Conservation (phyloP, 2,888 invertebrate genomes). For the Hydroisotoma schaefferi region DNA sequence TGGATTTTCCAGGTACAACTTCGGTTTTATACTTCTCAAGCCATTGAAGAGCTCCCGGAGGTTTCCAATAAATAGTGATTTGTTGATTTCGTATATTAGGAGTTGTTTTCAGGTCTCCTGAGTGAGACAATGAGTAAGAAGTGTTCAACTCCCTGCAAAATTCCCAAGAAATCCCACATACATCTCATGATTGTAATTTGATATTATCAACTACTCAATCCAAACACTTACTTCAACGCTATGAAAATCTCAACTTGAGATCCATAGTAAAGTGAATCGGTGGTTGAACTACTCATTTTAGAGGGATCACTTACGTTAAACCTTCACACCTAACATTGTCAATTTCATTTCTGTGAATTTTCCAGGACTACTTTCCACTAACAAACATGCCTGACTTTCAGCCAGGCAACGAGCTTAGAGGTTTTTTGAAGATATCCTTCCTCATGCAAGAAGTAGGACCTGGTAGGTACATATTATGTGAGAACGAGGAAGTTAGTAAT, state of each 20-base stretch:
- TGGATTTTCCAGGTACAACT: conserved; percentile 32
- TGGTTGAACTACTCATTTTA: no score
- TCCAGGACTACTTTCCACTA: no score
- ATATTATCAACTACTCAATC: neutral
- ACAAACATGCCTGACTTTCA: no score
- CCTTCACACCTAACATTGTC: no score
- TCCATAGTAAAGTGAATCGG: conserved; percentile 25
- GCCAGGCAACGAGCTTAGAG: no score
- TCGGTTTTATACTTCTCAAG: conserved; percentile 37
- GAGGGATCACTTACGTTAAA: no score
- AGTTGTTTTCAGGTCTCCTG: conserved; percentile 30
- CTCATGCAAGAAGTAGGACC: no score
- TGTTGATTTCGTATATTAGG: conserved; percentile 18
- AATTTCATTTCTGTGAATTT: no score
- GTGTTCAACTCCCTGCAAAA: conserved; percentile 4
- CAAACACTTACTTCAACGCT: conserved; percentile 29
- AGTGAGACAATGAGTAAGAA: neutral
- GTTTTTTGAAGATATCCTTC: no score
- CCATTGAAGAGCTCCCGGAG: conserved; percentile 36
- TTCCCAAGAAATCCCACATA: neutral
- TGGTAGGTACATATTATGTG: no score
- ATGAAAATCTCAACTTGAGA: conserved; percentile 37
- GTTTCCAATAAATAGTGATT: conserved; percentile 29
- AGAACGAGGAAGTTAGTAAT: no score
- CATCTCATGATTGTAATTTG: neutral